These are phyloP conservation scores for Molanna angustata DNA, from an alignment of 2,888 invertebrate genomes.

Conservation along the genomic window DNA sequence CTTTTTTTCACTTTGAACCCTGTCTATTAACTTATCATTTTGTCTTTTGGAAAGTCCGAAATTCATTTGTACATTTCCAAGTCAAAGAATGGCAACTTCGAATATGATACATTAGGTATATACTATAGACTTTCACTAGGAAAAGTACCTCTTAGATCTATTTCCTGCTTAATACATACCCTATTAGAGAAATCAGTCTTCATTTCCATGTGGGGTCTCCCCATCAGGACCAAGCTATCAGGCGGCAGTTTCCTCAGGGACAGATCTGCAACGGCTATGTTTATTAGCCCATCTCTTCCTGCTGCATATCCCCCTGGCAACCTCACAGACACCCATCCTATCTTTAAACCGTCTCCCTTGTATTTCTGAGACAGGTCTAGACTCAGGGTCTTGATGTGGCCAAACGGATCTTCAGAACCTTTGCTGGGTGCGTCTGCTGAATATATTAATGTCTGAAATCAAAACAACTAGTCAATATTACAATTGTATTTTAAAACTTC, in stretches of 20 bases:
- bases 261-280: slow-evolving; percentile 63
- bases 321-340: slow-evolving; percentile 69
- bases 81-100: too few relatives aligned
- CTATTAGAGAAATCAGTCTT: slow-evolving; percentile 86
- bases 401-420: slow-evolving; percentile 60
- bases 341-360: slow-evolving; percentile 63
- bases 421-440: slow-evolving; percentile 61
- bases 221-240: slow-evolving; percentile 70
- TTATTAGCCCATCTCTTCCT: slow-evolving; percentile 28
- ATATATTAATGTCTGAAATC: slow-evolving; percentile 60
- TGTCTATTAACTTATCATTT: too few relatives aligned
- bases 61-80: too few relatives aligned
- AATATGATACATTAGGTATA: too few relatives aligned
- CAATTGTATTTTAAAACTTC: too few relatives aligned
- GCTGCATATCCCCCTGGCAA: slow-evolving; percentile 43
- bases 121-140: too few relatives aligned
- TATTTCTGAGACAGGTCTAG: slow-evolving; percentile 62
- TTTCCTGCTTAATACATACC: too few relatives aligned
- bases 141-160: too few relatives aligned
- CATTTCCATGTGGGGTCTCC: slow-evolving; percentile 66
- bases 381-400: slow-evolving; percentile 62
- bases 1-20: too few relatives aligned
- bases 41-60: too few relatives aligned
- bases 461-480: too few relatives aligned
- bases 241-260: slow-evolving; percentile 66